phyloP scores from a whole-genome alignment of 2,888 invertebrate genomes.

The Tachina grossa region DNA sequence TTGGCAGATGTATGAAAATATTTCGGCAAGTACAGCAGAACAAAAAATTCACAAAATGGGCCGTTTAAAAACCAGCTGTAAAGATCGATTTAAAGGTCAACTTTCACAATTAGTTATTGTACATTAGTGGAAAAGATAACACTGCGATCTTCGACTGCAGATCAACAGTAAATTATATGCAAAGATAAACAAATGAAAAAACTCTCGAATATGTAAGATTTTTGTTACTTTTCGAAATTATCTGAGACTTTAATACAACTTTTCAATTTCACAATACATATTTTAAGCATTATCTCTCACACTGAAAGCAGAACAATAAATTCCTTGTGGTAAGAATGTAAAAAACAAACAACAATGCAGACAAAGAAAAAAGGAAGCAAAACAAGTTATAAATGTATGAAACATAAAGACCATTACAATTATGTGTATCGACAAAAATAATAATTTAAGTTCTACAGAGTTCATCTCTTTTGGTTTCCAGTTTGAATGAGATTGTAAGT shows the following conservation, averaged over 20 bases:
- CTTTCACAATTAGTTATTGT: too few relatives aligned
- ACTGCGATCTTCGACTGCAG: too few relatives aligned
- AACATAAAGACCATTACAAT: slow-evolving; percentile 49
- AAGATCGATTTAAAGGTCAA: too few relatives aligned
- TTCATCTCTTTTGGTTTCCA: slow-evolving; percentile 19
- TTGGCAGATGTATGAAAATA: too few relatives aligned
- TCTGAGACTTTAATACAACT: too few relatives aligned
- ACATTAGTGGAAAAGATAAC: too few relatives aligned
- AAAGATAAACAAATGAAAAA: not conserved
- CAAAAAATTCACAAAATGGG: too few relatives aligned
- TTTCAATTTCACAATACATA: not conserved
- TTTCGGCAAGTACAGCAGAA: too few relatives aligned
- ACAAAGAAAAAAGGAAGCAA: slow-evolving; percentile 40
- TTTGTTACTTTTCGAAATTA: too few relatives aligned
- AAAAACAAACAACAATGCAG: slow-evolving; percentile 17
- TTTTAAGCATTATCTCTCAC: not conserved
- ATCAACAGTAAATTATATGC: not conserved
- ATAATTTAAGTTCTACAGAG: slow-evolving; percentile 36
- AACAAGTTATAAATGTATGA: slow-evolving; percentile 54
- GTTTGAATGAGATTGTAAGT: slow-evolving; percentile 48
- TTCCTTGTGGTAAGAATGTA: not conserved
- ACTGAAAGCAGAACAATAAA: slow-evolving; percentile 22
- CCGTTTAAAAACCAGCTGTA: too few relatives aligned
- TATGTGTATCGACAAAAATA: slow-evolving; percentile 20
- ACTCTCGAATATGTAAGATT: too few relatives aligned